Evolutionary conservation across 2,797 vertebrate genomes (phyloP).

Genomic region (Perodicticus potto): DNA sequence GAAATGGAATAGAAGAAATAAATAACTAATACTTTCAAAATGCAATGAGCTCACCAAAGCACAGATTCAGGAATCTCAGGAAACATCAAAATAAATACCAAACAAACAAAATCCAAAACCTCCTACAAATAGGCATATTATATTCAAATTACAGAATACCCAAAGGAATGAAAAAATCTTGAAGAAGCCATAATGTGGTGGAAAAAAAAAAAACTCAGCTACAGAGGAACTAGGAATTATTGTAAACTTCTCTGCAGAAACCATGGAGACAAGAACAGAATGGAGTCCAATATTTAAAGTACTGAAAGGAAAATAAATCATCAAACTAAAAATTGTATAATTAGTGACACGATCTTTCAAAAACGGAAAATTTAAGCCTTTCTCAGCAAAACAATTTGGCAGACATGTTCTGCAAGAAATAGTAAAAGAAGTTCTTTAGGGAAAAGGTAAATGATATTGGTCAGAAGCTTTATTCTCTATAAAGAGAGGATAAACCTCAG

Average conservation of each 20-base stretch:
- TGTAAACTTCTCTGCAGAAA: not conserved
- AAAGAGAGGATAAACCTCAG: not conserved
- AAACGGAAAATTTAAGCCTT: not conserved
- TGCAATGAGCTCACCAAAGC: not conserved
- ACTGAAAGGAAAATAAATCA: not conserved
- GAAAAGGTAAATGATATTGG: not conserved
- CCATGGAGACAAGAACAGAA: not conserved
- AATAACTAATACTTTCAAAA: not conserved
- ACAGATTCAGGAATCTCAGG: not conserved
- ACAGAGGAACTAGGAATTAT: not conserved
- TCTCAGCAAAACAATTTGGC: not conserved
- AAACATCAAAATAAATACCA: not conserved
- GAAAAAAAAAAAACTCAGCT: not conserved
- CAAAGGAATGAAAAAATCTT: not conserved
- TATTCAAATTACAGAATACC: not conserved
- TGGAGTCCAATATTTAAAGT: not conserved
- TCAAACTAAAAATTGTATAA: not conserved
- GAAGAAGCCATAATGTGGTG: not conserved
- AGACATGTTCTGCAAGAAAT: not conserved
- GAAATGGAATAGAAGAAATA: not conserved
- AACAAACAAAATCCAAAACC: not conserved
- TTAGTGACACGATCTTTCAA: not conserved
- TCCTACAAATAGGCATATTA: not conserved
- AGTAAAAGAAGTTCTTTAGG: not conserved
- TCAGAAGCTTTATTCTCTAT: not conserved